Evolutionary conservation across 1,140 invertebrate species (phyloP).

Genomic region (Drosophila virilis): DNA sequence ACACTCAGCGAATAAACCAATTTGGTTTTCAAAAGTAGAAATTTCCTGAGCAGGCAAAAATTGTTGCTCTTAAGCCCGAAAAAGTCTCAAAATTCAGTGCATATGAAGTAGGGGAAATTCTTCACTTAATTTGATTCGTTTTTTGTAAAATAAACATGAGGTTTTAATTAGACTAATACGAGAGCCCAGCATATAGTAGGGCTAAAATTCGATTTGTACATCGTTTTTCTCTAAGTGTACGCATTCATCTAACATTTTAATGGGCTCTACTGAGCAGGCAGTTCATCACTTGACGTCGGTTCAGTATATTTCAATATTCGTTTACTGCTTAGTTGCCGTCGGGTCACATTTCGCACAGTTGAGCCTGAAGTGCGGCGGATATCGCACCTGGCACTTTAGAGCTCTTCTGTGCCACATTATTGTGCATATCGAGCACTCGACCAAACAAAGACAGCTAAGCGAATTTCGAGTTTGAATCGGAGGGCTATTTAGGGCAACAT

Average conservation of each 20-base stretch:
- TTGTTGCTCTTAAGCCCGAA: background rate
- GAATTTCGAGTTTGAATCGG: slow-evolving; percentile 38
- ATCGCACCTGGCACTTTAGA: slow-evolving; percentile 71
- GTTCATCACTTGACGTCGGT: slow-evolving; percentile 58
- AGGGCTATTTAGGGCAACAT: slow-evolving; percentile 59
- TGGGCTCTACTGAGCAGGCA: slow-evolving; percentile 39
- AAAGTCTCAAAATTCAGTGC: no score
- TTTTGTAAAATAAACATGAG: no score
- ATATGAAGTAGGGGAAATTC: no score
- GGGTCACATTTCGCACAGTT: slow-evolving; percentile 54
- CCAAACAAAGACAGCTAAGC: slow-evolving; percentile 12
- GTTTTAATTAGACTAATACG: no score
- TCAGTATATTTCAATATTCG: slow-evolving; percentile 13
- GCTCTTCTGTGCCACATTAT: slow-evolving; percentile 71
- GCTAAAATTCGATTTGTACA: no score
- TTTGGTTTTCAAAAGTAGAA: background rate
- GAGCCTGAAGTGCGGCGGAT: slow-evolving; percentile 50
- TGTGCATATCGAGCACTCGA: slow-evolving; percentile 68
- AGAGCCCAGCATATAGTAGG: no score
- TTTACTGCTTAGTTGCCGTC: slow-evolving; percentile 28
- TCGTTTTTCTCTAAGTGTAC: background rate
- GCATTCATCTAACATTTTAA: slow-evolving; percentile 8
- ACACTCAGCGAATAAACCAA: background rate
- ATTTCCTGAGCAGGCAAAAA: background rate
- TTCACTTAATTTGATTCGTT: no score